phyloP scores from a whole-genome alignment of 2,797 vertebrate genomes.

The Melanogrammus aeglefinus region DNA sequence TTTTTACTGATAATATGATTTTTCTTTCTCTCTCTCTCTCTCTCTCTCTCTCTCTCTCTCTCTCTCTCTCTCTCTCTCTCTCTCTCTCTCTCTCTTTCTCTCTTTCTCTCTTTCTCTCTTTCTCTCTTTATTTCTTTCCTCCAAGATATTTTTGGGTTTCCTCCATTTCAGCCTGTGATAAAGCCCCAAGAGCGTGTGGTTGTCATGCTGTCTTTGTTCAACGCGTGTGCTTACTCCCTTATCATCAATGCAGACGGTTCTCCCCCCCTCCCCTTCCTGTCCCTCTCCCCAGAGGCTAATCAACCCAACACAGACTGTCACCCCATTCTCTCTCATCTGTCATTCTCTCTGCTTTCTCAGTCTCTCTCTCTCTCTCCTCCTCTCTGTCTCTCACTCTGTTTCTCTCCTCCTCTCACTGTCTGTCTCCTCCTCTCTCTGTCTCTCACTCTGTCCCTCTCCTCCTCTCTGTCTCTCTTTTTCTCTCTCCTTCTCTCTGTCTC shows the following conservation, averaged over 20 bases:
- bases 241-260: slow-evolving; percentile 44
- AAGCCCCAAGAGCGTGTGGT: not conserved
- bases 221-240: slow-evolving; percentile 34
- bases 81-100: not conserved
- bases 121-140: not conserved
- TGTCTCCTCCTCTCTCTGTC: too few species aligned
- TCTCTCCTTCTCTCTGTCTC: not conserved
- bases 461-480: slow-evolving; percentile 18
- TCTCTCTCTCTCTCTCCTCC: slow-evolving; percentile 13
- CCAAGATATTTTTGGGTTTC: not conserved
- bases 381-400: not conserved
- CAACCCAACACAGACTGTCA: slow-evolving; percentile 49
- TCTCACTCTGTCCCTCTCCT: slow-evolving; percentile 15
- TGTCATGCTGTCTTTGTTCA: slow-evolving; percentile 8
- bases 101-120: not conserved
- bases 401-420: not conserved
- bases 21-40: not conserved
- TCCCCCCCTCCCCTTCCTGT: slow-evolving; percentile 35
- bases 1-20: not conserved
- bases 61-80: not conserved
- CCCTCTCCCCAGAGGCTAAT: slow-evolving; percentile 64
- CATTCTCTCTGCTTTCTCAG: slow-evolving; percentile 8
- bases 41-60: not conserved
- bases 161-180: not conserved
- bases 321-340: slow-evolving; percentile 22